Evolutionary conservation across 2,888 invertebrate species (phyloP).

Genomic region (Chromoteleia sp.): DNA sequence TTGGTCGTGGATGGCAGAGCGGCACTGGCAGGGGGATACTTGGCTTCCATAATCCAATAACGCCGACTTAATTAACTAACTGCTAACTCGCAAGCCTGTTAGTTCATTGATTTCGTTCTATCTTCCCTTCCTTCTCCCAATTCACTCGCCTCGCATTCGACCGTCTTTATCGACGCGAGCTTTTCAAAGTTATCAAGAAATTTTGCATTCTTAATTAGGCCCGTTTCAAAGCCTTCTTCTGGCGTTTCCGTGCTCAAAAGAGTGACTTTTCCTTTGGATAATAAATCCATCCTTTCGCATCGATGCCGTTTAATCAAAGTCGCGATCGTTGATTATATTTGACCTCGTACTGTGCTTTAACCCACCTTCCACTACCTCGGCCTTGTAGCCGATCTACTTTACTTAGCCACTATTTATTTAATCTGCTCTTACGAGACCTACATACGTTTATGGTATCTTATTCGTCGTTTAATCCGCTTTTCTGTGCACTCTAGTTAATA

Average conservation of each 20-base stretch:
- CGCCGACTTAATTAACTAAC: conserved; percentile 84
- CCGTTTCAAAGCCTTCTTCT: conserved; percentile 16
- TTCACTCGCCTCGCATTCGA: conserved; percentile 40
- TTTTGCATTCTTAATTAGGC: conserved; percentile 54
- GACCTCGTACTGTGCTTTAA: conserved; percentile 69
- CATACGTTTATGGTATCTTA: conserved; percentile 68
- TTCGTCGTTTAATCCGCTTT: conserved; percentile 64
- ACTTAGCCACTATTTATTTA: conserved; percentile 69
- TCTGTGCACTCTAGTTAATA: conserved; percentile 59
- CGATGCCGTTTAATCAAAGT: not conserved
- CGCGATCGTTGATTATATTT: conserved; percentile 48
- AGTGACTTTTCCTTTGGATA: not conserved
- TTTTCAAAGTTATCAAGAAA: conserved; percentile 43
- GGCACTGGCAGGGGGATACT: conserved; percentile 73
- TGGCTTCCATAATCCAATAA: conserved; percentile 84
- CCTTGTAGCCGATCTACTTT: conserved; percentile 71
- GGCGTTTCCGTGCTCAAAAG: not conserved
- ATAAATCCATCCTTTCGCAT: not conserved
- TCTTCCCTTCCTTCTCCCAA: conserved; percentile 51
- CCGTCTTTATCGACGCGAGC: conserved; percentile 47
- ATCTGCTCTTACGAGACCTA: conserved; percentile 72
- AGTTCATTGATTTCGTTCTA: conserved; percentile 82
- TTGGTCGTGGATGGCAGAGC: conserved; percentile 64
- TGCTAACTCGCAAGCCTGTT: conserved; percentile 84
- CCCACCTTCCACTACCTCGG: conserved; percentile 58